A percentile compares a stretch with the other conserved stretches of the same genome.
Evolutionary conservation across 1,140 invertebrate species (phyloP).

Genomic region (Capitella teleta): DNA sequence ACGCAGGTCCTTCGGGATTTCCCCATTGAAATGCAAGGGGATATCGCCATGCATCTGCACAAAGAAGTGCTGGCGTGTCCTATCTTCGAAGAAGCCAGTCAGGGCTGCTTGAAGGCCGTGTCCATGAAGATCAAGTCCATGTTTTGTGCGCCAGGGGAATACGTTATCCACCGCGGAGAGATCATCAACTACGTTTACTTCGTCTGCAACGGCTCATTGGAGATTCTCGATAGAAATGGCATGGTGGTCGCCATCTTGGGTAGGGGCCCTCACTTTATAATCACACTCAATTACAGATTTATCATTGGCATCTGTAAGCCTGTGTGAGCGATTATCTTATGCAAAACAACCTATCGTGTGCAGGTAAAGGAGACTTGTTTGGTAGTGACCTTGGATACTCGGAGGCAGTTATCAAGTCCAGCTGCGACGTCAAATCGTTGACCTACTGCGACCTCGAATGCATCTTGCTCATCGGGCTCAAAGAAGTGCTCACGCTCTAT

Average conservation of each 20-base stretch:
- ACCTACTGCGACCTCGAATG: constrained; percentile 94
- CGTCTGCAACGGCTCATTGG: constrained; percentile 37
- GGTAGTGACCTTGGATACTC: constrained; percentile 69
- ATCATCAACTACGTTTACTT: constrained; percentile 37
- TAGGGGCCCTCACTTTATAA: constrained; percentile 12
- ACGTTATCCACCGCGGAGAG: constrained; percentile 35
- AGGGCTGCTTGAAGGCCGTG: constrained; percentile 15
- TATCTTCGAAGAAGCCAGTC: constrained; percentile 73
- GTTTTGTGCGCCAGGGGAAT: constrained; percentile 39
- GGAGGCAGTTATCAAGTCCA: constrained; percentile 79
- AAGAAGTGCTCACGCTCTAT: constrained; percentile 80
- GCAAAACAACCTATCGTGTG: no score
- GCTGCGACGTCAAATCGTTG: constrained; percentile 83
- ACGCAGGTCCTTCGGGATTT: constrained; percentile 88
- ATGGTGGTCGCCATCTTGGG: constrained; percentile 40
- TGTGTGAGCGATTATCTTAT: no score
- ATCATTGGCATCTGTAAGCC: no score
- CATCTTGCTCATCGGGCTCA: constrained; percentile 75
- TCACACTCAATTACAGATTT: no score
- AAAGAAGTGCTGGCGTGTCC: constrained; percentile 84
- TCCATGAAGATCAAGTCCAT: constrained; percentile 22
- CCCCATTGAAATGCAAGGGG: constrained; percentile 85
- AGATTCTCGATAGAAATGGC: constrained; percentile 32
- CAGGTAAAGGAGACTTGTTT: constrained; percentile 92
- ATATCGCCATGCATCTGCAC: constrained; percentile 90